phyloP scores from a whole-genome alignment of 37 sponge, comb jelly and placozoan species.

The Dysidea cf. avara region DNA sequence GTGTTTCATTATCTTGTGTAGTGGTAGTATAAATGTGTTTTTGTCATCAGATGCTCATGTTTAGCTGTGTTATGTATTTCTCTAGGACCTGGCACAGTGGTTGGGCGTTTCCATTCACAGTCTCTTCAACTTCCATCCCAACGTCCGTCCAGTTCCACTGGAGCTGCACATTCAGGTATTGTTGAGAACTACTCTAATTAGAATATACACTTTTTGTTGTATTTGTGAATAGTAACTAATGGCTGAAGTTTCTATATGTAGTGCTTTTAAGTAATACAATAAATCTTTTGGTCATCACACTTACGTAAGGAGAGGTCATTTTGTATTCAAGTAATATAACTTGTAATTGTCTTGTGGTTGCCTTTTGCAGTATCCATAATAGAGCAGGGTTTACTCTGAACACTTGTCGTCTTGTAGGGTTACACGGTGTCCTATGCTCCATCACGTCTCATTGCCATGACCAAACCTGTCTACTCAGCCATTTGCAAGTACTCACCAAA shows the following conservation, averaged over 20 bases:
- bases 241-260: too few species aligned
- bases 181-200: too few species aligned
- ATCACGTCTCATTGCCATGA: constrained; percentile 97
- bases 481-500: constrained; percentile 85
- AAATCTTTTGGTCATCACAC: neutral
- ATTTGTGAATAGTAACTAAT: too few species aligned
- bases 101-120: constrained; percentile 80
- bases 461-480: constrained; percentile 93
- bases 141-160: constrained; percentile 94
- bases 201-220: too few species aligned
- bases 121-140: constrained; percentile 94
- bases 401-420: too few species aligned
- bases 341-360: too few species aligned
- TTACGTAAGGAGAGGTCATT: neutral
- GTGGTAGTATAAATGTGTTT: neutral
- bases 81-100: constrained; percentile 96
- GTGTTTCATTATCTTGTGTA: neutral
- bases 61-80: neutral
- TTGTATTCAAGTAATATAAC: neutral
- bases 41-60: neutral
- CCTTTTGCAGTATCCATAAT: too few species aligned
- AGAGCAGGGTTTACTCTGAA: too few species aligned
- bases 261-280: too few species aligned
- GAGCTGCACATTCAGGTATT: constrained; percentile 96
- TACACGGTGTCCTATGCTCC: constrained; percentile 91